Evolutionary conservation across 2,113 vertebrate species (phyloP), one percentile per base, ranked within the genome.

Genomic region (Hirundichthys speculiger): DNA sequence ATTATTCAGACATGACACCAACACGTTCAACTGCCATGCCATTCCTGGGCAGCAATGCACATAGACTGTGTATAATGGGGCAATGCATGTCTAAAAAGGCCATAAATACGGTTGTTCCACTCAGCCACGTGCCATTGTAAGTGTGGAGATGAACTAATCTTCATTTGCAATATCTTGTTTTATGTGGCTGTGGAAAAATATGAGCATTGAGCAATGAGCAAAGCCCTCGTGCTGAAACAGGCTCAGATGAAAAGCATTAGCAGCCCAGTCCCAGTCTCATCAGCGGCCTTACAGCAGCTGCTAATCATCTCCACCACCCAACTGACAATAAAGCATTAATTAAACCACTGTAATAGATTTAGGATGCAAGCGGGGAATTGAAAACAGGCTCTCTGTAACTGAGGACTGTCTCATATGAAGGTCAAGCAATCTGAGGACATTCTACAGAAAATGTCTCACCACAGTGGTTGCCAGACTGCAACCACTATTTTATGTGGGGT

Each of bases 241-340:
- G 22, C 20, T 16, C 14, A 13, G 38, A 74, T 52, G 46, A 53
- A 65, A 81, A 69, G 69, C 67, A 64, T 51, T 56, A 64, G 66
- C n/a, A 4, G 40, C 48, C 54, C 62, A 61, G 42, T n/a, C 63
- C 52, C 41, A 9, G 48, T 69, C 61, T 62, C 58, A 56, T 56
- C 57, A 66, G 64, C 80, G 77, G 64, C 78, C 25, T 54, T 21
- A 69, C 55, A 62, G 52, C 62, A 76, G 58, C 73, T 80, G 72
- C 78, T 79, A 70, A 82, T 68, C 53, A 79, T 40, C 59, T 63
- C 13, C 64, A 55, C 51, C 69, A 53, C 52, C 34, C 52, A 38
- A 22, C 53, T 60, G 50, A 59, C 69, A 79, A 72, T 84, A 79
- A 71, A 72, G 64, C 74, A 67, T 76, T 84, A 84, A 86, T 90